Percentiles rank a stretch among this genome's conserved stretches.
phyloP scores from a whole-genome alignment of 2,797 vertebrate species.

The Gymnothorax javanicus region DNA sequence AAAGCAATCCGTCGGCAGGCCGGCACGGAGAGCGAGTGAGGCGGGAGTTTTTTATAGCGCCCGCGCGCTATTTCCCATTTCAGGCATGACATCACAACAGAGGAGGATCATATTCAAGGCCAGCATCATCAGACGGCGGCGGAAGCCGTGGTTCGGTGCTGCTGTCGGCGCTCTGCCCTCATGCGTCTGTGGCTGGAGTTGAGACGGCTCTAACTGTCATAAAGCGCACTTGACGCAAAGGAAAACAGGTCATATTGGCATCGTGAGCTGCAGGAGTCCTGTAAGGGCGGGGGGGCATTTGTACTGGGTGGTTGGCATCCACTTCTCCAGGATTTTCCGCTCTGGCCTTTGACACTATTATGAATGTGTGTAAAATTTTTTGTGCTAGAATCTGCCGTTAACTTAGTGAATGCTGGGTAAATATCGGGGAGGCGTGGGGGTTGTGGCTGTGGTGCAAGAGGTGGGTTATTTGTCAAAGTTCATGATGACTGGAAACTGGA shows the following conservation, averaged over 20 bases:
- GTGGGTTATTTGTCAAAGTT: neutral
- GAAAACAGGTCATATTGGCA: too few relatives aligned
- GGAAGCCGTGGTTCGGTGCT: neutral
- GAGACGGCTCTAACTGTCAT: neutral
- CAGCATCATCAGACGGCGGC: conserved; percentile 49
- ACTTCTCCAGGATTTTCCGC: too few relatives aligned
- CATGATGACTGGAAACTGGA: neutral
- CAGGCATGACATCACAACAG: conserved; percentile 77
- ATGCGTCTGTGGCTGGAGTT: neutral
- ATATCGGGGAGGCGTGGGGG: neutral
- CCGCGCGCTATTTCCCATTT: conserved; percentile 57
- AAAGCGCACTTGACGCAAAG: too few relatives aligned
- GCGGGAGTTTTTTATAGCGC: conserved; percentile 69
- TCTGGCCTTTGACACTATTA: neutral
- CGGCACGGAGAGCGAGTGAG: conserved; percentile 56
- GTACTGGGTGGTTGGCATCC: neutral
- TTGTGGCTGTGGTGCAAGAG: neutral
- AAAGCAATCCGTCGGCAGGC: conserved; percentile 76
- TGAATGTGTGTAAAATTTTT: neutral
- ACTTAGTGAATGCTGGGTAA: neutral
- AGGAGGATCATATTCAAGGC: conserved; percentile 64
- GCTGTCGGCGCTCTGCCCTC: neutral
- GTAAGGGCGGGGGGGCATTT: too few relatives aligned
- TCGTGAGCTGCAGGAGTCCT: too few relatives aligned
- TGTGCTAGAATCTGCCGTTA: neutral